Base-by-base conservation (phyloP, 1,140 invertebrate genomes). In the Diachasmimorpha longicaudata region DNA sequence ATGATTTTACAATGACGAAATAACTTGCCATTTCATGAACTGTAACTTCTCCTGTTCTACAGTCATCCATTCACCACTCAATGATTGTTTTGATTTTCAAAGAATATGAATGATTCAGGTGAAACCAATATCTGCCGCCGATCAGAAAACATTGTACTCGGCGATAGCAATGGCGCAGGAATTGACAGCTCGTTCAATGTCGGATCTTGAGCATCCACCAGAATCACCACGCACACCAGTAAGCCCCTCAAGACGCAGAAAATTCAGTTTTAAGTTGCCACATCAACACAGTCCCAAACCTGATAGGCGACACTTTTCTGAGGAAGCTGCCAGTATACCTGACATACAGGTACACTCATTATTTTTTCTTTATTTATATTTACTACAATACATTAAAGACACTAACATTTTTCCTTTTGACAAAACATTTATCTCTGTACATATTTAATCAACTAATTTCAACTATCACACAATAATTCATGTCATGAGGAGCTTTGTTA, bases 131-230 rank as follows among this genome's bases (percentile, higher is more conserved):
- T 98, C 97, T 21, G 95, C 96, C 0, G 94, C 97, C 75, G 97
- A 99, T 86, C 93, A 97, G 84, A 95, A 94, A 85, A 96, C 95
- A n/a, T 90, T 99, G 36, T 96, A 99, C 80, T 95, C 95, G 55
- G 97, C 97, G 5, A 98, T 98, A 77, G 96, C 95, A 37, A 92
- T 98, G 88, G 97, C 97, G 23, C 97, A 97, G 89, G 96, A 98
- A 88, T 91, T 98, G 72, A 97, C 95, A 37, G 93, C 93, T 67
- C 93, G 93, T 82, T 96, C 95, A 4, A 96, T 98, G 95, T 94
- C 93, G 81, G 94, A 96, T 82, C 87, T 95, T 76, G 94, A 93
- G 70, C 85, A 87, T 79, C 87, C 89, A 44, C 88, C 91, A 67
- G 91, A 92, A 80, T 92, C 93, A 76, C 91, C 93, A 10, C 90